These are phyloP conservation scores for Drosophila nebulosa DNA, from an alignment of 1,140 invertebrate species.

Conservation along the genomic window DNA sequence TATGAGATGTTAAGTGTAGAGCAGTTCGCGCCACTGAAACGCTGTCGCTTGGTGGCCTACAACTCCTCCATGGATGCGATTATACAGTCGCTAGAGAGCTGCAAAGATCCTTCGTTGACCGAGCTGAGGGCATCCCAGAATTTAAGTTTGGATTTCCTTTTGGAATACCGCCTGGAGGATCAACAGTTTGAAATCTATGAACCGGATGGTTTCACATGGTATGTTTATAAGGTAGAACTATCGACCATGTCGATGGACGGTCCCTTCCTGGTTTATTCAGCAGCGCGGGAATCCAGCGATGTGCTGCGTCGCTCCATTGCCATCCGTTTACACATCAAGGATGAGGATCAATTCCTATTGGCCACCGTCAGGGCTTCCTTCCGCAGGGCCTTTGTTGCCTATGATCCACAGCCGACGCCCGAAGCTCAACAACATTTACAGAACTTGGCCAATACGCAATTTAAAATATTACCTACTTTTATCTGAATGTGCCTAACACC, in stretches of 20 bases:
- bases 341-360: conserved; percentile 62
- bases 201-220: conserved; percentile 85
- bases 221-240: conserved; percentile 85
- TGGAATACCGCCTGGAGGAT: conserved; percentile 86
- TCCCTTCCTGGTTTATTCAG: conserved; percentile 84
- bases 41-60: conserved; percentile 89
- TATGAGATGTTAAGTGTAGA: conserved; percentile 85
- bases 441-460: conserved; percentile 59
- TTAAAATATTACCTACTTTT: conserved; percentile 84
- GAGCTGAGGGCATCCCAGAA: conserved; percentile 52
- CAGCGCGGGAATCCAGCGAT: conserved; percentile 83
- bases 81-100: conserved; percentile 86
- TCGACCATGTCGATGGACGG: conserved; percentile 84
- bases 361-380: conserved; percentile 74
- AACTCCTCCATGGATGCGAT: conserved; percentile 86
- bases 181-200: conserved; percentile 86
- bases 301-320: conserved; percentile 85
- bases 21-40: conserved; percentile 83
- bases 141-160: conserved; percentile 83
- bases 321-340: conserved; percentile 59
- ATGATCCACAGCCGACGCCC: conserved; percentile 54
- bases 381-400: conserved; percentile 65
- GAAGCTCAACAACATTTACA: conserved; percentile 64
- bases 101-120: conserved; percentile 83
- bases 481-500: conserved; percentile 84